Percentiles rank a stretch among this genome's conserved stretches.
phyloP scores from a whole-genome alignment of 1,140 invertebrate species.

The Diachasma alloeum region DNA sequence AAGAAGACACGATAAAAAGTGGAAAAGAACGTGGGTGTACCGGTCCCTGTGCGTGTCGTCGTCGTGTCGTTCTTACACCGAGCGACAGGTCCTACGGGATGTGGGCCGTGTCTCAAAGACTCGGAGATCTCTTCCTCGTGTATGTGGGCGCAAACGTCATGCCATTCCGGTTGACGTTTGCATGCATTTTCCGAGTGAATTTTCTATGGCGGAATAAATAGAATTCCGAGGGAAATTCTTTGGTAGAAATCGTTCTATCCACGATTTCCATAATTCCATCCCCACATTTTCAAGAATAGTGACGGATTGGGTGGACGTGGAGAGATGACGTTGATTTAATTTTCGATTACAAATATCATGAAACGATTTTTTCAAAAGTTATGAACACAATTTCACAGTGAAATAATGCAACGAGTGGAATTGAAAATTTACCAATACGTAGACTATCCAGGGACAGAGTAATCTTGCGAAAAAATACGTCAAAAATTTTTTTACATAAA shows the following conservation, averaged over 20 bases:
- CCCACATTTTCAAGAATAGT: neutral
- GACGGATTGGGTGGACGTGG: no score
- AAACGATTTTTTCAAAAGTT: no score
- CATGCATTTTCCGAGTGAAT: neutral
- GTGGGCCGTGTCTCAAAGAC: slow-evolving; percentile 38
- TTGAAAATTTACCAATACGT: no score
- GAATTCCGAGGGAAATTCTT: neutral
- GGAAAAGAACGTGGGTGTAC: slow-evolving; percentile 20
- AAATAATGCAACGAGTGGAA: no score
- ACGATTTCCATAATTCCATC: neutral
- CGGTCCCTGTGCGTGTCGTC: slow-evolving; percentile 33
- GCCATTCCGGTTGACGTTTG: neutral
- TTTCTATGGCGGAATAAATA: neutral
- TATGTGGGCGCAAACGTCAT: slow-evolving; percentile 18
- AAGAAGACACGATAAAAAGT: neutral
- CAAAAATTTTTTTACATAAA: no score
- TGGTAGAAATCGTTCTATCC: neutral
- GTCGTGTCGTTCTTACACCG: slow-evolving; percentile 9
- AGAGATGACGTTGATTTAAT: no score
- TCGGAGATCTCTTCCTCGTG: slow-evolving; percentile 7
- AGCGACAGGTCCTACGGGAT: slow-evolving; percentile 45
- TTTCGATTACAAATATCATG: no score
- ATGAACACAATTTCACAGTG: no score
- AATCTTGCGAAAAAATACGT: no score
- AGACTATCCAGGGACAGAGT: no score